Conservation (phyloP, 23 tunicate genomes). For the Halocynthia aurantium region DNA sequence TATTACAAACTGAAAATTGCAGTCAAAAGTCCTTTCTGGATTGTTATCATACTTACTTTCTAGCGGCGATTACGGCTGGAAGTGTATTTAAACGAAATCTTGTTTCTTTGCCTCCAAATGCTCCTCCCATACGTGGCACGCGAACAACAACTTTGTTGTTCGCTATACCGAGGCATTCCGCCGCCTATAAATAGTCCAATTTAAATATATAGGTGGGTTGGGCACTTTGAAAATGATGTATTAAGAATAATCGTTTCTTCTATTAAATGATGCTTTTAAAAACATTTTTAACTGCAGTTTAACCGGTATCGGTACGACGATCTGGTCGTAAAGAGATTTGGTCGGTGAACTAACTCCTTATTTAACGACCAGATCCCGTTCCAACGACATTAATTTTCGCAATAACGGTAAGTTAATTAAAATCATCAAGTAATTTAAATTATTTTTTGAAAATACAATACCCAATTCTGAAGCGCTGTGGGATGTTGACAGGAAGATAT, state of each 20-base stretch:
- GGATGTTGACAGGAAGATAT: conserved; percentile 61
- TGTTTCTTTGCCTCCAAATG: conserved; percentile 89
- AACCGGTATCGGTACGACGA: too few species aligned
- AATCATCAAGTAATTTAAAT: not conserved
- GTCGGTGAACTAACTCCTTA: too few species aligned
- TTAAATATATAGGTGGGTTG: too few species aligned
- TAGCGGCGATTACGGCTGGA: conserved; percentile 76
- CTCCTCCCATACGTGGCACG: conserved; percentile 84
- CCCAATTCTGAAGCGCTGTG: conserved; percentile 37
- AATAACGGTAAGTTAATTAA: not conserved
- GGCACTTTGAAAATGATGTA: too few species aligned
- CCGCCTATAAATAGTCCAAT: conserved; percentile 30
- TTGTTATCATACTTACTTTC: conserved; percentile 32
- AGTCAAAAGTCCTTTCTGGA: too few species aligned
- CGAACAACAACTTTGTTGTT: conserved; percentile 52
- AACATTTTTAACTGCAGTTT: too few species aligned
- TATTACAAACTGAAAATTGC: too few species aligned
- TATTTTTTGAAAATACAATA: too few species aligned
- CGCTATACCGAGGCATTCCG: conserved; percentile 54
- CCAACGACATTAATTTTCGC: not conserved
- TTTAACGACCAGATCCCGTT: too few species aligned
- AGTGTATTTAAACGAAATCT: conserved; percentile 32
- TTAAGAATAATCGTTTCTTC: too few species aligned
- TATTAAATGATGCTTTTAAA: too few species aligned
- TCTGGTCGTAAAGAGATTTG: too few species aligned